Percentiles rank a stretch among this genome's conserved stretches.
Conservation (phyloP, 2,888 invertebrate species). For the Diaperis boleti region DNA sequence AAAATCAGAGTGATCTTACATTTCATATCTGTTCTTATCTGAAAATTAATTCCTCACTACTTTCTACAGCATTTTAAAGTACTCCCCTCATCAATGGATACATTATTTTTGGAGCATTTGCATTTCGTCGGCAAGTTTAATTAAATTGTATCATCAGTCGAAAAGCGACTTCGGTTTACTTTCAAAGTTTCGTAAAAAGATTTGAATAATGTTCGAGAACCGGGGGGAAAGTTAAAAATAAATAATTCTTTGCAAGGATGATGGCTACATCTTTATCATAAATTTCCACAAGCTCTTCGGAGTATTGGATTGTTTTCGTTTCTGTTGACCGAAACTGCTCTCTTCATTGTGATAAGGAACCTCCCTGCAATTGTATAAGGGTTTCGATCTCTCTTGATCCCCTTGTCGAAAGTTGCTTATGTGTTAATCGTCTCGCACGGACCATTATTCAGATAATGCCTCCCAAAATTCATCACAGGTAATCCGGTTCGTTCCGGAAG, state of each 20-base stretch:
- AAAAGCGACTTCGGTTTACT: constrained; percentile 21
- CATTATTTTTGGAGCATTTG: constrained; percentile 7
- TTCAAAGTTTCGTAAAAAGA: constrained; percentile 21
- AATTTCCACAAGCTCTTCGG: constrained; percentile 1
- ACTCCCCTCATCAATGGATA: too few relatives aligned
- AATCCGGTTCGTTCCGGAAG: constrained; percentile 13
- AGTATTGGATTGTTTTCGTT: neutral
- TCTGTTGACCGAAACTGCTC: neutral
- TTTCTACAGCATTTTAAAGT: too few relatives aligned
- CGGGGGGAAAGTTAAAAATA: constrained; percentile 16
- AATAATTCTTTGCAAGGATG: constrained; percentile 8
- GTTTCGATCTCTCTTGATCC: neutral
- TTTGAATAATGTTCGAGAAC: constrained; percentile 27
- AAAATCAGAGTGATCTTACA: too few relatives aligned
- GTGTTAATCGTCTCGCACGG: constrained; percentile 25
- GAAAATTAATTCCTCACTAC: too few relatives aligned
- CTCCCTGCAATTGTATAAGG: neutral
- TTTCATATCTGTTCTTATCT: too few relatives aligned
- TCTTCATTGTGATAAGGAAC: too few relatives aligned
- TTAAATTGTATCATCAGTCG: constrained; percentile 14
- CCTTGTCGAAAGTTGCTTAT: neutral
- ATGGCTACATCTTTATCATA: constrained; percentile 5
- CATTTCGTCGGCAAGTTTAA: constrained; percentile 20
- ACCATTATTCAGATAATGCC: constrained; percentile 22
- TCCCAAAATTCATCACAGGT: constrained; percentile 25